A percentile compares a stretch with the other conserved stretches of the same genome.
Evolutionary conservation across 1,140 invertebrate genomes (phyloP).

Genomic region (Caenorhabditis brenneri): DNA sequence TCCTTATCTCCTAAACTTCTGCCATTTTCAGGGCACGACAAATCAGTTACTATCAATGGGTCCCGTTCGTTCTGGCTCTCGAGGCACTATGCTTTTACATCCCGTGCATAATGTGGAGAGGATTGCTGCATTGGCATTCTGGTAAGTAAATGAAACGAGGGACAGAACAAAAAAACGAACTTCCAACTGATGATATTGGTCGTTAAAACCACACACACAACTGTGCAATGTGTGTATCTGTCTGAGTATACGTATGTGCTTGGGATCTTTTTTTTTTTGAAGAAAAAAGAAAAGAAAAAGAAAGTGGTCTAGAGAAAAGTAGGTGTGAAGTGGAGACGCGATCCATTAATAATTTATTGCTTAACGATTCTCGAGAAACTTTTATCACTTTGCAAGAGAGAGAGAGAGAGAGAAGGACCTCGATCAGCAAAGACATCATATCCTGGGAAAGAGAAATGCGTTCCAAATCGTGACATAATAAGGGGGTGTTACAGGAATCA

Average conservation of each 20-base stretch:
- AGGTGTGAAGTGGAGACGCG: slow-evolving; percentile 31
- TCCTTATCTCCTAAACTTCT: background rate
- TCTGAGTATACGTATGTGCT: slow-evolving; percentile 10
- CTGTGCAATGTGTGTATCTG: slow-evolving; percentile 22
- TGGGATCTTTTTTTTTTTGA: no score
- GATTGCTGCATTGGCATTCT: slow-evolving; percentile 71
- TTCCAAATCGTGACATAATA: slow-evolving; percentile 19
- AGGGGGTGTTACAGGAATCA: slow-evolving; percentile 64
- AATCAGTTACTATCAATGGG: slow-evolving; percentile 74
- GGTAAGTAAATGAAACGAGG: slow-evolving; percentile 56
- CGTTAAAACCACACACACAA: slow-evolving; percentile 37
- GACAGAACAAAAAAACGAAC: background rate
- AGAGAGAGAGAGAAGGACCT: background rate
- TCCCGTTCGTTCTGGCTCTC: slow-evolving; percentile 72
- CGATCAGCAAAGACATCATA: background rate
- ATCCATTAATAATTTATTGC: slow-evolving; percentile 44
- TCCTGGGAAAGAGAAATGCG: background rate
- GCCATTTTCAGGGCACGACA: slow-evolving; percentile 65
- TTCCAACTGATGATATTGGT: slow-evolving; percentile 35
- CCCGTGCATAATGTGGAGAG: slow-evolving; percentile 74
- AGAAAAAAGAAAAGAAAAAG: background rate
- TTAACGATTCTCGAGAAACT: slow-evolving; percentile 31
- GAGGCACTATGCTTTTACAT: slow-evolving; percentile 75
- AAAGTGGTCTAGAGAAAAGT: slow-evolving; percentile 36
- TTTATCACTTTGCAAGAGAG: slow-evolving; percentile 36